Conservation (phyloP, 2,888 invertebrate species). For the Clusia tigrina region DNA sequence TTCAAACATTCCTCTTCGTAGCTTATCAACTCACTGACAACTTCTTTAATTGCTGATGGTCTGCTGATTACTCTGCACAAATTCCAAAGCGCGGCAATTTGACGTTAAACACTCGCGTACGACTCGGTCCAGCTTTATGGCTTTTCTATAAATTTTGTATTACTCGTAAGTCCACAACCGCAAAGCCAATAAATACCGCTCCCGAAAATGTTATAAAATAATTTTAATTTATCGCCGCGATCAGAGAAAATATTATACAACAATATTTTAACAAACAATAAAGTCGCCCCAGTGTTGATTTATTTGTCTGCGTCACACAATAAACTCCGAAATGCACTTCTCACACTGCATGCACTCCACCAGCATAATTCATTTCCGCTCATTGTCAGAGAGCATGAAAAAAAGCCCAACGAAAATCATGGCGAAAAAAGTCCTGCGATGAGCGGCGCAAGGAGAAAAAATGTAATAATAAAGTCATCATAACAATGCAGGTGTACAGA, state of each 20-base stretch:
- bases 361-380: slow-evolving; percentile 62
- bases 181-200: no score
- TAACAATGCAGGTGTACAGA: slow-evolving; percentile 60
- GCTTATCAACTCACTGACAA: no score
- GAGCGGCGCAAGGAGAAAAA: slow-evolving; percentile 6
- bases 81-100: no score
- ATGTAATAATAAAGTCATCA: slow-evolving; percentile 34
- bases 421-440: not conserved
- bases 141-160: no score
- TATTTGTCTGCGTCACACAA: slow-evolving; percentile 39
- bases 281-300: slow-evolving; percentile 3
- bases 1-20: no score
- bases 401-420: slow-evolving; percentile 36
- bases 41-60: no score
- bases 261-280: slow-evolving; percentile 13
- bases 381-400: slow-evolving; percentile 53
- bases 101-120: no score
- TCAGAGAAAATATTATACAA: slow-evolving; percentile 7
- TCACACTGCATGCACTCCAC: slow-evolving; percentile 38
- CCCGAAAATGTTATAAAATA: slow-evolving; percentile 2
- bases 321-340: slow-evolving; percentile 56
- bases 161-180: no score
- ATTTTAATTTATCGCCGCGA: slow-evolving; percentile 6
- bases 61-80: no score
- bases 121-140: no score